These are phyloP conservation scores for Pelvicachromis taeniatus DNA, from an alignment of 2,113 vertebrate species.

Conservation along the genomic window DNA sequence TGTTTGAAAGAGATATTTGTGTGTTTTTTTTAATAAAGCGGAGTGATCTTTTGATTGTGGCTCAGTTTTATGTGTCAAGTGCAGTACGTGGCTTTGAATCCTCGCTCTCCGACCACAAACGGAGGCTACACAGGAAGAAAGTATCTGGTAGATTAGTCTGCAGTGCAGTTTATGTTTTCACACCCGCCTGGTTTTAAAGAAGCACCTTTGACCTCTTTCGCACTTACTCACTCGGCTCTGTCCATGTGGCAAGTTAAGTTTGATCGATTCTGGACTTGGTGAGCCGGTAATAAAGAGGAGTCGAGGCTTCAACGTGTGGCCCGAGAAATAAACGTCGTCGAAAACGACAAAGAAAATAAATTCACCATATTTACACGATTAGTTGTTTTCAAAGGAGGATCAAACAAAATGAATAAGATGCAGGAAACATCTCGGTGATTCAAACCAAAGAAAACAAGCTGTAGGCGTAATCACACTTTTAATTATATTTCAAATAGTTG, in stretches of 20 bases:
- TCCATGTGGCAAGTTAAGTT: neutral
- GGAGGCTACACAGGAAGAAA: neutral
- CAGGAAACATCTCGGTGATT: neutral
- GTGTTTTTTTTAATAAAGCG: neutral
- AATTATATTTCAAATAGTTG: neutral
- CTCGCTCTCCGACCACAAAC: neutral
- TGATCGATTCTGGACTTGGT: neutral
- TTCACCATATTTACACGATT: neutral
- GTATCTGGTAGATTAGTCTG: neutral
- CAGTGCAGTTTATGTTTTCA: neutral
- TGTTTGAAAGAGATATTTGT: neutral
- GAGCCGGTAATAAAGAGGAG: neutral
- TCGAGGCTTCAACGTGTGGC: neutral
- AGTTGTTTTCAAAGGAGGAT: neutral
- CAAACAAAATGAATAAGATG: neutral
- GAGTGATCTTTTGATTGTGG: neutral
- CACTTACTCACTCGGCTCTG: neutral
- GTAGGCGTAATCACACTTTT: neutral
- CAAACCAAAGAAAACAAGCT: neutral
- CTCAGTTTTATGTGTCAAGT: neutral
- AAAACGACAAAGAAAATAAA: neutral
- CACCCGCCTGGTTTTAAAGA: neutral
- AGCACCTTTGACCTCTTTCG: neutral
- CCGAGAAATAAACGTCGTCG: neutral
- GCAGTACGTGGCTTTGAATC: neutral